Base-by-base conservation (phyloP, 2,113 vertebrate species). In the Pollachius pollachius region DNA sequence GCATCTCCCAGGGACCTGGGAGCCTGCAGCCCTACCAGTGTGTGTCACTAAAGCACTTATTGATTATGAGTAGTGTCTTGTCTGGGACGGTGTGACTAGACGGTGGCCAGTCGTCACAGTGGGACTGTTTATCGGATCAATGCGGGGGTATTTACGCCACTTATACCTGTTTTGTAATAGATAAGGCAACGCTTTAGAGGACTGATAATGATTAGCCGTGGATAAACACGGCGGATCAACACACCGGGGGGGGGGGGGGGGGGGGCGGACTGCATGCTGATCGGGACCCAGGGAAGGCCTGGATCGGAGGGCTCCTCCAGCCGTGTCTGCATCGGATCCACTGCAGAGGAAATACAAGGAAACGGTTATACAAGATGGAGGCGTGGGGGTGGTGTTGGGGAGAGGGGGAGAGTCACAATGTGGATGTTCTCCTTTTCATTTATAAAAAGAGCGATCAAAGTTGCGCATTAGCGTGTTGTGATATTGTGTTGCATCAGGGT, bases 161-260 rank as follows among this genome's bases (percentile, higher is more conserved):
- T 85, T 89, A 88, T 89, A 87, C 87, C 85, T 89, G 89, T 89
- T 48, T 87, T 87, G 87, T 87, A 87, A 89, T 76, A 83, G 89
- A 90, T 90, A 86, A 85, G 84, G 87, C 68, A 73, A 75, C 81
- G 84, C 83, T 83, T 77, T 65, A 84, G 82, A 88, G 70, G 86
- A 85, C 83, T 81, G 81, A 64, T 87, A 83, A 74, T 87, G 81
- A 88, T 87, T 88, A 82, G 68, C 71, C 52, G 52, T 72, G 74
- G 64, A 84, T 74, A 85, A 87, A 87, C 84, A 87, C 37, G 59
- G 69, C n/a, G 65, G 82, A 77, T 83, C 61, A 76, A 68, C 69
- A 70, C 69, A 62, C 62, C 34, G 17, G 12, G n/a, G 19, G 17
- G 6, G 18, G 27, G 65, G 48, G 7, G 62, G 17, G 25, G n/a